phyloP scores from a whole-genome alignment of 2,113 vertebrate species.

The Ondatra zibethicus region DNA sequence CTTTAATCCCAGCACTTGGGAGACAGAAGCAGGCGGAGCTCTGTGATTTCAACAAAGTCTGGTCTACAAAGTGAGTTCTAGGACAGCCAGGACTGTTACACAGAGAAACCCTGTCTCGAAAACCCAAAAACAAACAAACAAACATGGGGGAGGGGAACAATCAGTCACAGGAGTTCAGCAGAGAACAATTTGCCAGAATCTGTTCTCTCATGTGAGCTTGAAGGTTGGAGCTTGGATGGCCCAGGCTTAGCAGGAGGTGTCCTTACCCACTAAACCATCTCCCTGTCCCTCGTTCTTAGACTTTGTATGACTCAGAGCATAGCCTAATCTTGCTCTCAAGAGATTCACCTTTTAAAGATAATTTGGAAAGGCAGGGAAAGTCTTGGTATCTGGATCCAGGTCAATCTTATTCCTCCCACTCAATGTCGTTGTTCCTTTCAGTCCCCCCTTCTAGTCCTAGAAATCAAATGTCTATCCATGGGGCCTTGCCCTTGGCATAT shows the following conservation, averaged over 20 bases:
- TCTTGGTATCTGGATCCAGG: fast-evolving
- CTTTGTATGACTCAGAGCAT: neutral
- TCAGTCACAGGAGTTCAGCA: neutral
- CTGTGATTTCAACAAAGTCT: too few species aligned
- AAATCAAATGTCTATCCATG: fast-evolving
- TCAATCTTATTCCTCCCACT: neutral
- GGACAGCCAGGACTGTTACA: too few species aligned
- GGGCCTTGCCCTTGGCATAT: neutral
- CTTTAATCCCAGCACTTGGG: too few species aligned
- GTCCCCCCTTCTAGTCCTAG: neutral
- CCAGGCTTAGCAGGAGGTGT: neutral
- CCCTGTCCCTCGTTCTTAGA: neutral
- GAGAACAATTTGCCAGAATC: neutral
- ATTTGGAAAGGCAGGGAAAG: neutral
- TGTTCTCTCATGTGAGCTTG: fast-evolving
- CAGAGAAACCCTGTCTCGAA: too few species aligned
- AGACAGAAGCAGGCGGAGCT: too few species aligned
- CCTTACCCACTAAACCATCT: too few species aligned
- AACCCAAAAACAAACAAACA: too few species aligned
- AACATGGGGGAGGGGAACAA: neutral
- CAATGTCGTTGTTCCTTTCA: fast-evolving
- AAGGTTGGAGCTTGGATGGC: too few species aligned
- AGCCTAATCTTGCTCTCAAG: neutral
- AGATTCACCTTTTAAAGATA: neutral
- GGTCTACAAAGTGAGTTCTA: too few species aligned